A percentile compares a stretch with the other conserved stretches of the same genome.
Evolutionary conservation across 2,113 vertebrate genomes (phyloP).

Genomic region (Sebastes schlegelii): DNA sequence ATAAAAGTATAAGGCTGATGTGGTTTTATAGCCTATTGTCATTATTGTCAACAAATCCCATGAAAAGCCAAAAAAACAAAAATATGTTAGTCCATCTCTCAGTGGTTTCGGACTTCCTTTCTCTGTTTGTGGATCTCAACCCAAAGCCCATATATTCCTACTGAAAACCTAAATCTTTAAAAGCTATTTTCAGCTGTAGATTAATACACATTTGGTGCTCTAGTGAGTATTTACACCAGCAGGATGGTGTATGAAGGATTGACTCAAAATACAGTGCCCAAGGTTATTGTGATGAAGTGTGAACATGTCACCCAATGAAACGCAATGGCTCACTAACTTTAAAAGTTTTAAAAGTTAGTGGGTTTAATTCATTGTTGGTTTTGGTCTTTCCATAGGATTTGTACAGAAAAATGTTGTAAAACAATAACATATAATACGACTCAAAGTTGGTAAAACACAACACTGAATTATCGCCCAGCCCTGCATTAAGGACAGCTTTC

Average conservation of each 20-base stretch:
- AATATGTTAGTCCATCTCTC: background rate
- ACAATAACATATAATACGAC: background rate
- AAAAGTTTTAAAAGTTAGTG: background rate
- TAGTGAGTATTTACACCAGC: background rate
- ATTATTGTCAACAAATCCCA: constrained; percentile 1
- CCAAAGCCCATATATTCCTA: background rate
- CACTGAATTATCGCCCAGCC: constrained; percentile 9
- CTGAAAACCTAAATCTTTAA: background rate
- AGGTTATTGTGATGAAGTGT: background rate
- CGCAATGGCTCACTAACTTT: background rate
- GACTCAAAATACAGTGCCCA: background rate
- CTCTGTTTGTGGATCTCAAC: background rate
- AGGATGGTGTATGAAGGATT: background rate
- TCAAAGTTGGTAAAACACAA: background rate
- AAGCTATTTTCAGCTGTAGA: background rate
- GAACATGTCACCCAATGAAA: background rate
- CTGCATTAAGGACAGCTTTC: background rate
- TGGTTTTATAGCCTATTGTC: background rate
- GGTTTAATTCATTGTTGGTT: background rate
- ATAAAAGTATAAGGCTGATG: background rate
- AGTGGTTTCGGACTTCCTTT: background rate
- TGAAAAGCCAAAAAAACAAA: constrained; percentile 11
- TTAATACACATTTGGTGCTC: background rate
- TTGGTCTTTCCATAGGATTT: constrained; percentile 26
- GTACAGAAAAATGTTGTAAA: background rate